Base-by-base conservation (phyloP, 2,888 invertebrate species). In the Thecocarcelia acutangulata region DNA sequence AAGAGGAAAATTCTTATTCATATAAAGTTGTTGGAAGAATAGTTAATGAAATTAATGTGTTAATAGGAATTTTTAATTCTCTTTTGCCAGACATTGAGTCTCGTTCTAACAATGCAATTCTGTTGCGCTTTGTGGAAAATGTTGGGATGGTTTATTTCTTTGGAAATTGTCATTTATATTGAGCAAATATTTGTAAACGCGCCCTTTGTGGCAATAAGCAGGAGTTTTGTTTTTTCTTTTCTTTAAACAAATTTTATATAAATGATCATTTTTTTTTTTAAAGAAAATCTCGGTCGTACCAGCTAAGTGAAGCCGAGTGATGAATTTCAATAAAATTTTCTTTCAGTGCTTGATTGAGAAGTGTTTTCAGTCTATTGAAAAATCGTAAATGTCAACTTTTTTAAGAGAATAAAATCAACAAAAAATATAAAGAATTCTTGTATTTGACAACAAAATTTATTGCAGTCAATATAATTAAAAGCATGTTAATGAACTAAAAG, bases 171-270 rank as follows among this genome's bases (percentile, higher is more conserved):
- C 24, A 42, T 19, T 17, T 68, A 73, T 75, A 59, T 82, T 82
- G 69, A 82, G 74, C 75, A 83, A 84, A 85, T 84, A 84, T 85
- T 84, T 85, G 83, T 83, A 72, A 79, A 61, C 73, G 81, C 83
- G 78, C 83, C 79, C 74, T 84, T 84, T 84, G 84, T 84, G 83
- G 80, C 84, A 80, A 72, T 70, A 83, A 81, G 13, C 21, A 54
- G 54, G 15, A 59, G 42, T 37, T 21, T 17, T 13, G n/a, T n/a
- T n/a, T 19, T 50, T 42, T 17, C 13, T n/a, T 42, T 44, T 48
- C 13, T 21, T 19, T n/a, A n/a, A 37, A 12, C 21, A 15, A 46
- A 46, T 46, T 46, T 46, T 46, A 8, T 46, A n/a, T 21, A 21
- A 21, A 50, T 19, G 21, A 50, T 50, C 5, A 1, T 8, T 6